Percentiles rank a stretch among this genome's conserved stretches.
phyloP scores from a whole-genome alignment of 2,113 vertebrate species.

The Octodon degus region DNA sequence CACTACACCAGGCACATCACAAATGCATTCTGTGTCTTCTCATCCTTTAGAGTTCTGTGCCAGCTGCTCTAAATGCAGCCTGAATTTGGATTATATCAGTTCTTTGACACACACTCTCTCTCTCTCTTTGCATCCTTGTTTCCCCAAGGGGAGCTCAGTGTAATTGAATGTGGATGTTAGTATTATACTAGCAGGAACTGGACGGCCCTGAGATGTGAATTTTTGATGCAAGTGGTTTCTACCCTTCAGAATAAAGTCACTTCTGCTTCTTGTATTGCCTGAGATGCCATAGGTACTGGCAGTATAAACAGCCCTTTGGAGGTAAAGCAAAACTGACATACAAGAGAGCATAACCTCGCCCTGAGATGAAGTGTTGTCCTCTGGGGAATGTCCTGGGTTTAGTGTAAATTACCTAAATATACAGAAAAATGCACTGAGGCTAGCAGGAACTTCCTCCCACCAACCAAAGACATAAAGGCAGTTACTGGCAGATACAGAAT shows the following conservation, averaged over 20 bases:
- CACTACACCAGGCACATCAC: not conserved
- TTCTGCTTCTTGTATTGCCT: not conserved
- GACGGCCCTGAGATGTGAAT: not conserved
- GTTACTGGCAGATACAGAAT: not conserved
- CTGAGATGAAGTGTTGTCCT: not conserved
- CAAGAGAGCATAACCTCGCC: not conserved
- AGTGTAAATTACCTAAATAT: not conserved
- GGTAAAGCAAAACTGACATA: not conserved
- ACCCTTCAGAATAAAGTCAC: conserved; percentile 1
- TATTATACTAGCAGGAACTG: not conserved
- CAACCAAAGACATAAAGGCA: not conserved
- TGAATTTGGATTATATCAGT: not conserved
- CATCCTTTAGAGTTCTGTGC: not conserved
- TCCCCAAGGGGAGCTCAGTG: not conserved
- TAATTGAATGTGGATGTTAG: conserved; percentile 8
- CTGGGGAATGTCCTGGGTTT: not conserved
- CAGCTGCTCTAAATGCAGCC: not conserved
- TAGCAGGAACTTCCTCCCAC: not conserved
- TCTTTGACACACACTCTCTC: not conserved
- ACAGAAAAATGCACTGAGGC: not conserved
- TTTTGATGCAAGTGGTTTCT: not conserved
- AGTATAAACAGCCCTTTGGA: not conserved
- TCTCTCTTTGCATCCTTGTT: not conserved
- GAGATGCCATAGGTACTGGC: not conserved
- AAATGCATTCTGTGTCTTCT: not conserved